These are phyloP conservation scores for Decapterus maruadsi DNA, from an alignment of 2,797 vertebrate species.

Conservation along the genomic window DNA sequence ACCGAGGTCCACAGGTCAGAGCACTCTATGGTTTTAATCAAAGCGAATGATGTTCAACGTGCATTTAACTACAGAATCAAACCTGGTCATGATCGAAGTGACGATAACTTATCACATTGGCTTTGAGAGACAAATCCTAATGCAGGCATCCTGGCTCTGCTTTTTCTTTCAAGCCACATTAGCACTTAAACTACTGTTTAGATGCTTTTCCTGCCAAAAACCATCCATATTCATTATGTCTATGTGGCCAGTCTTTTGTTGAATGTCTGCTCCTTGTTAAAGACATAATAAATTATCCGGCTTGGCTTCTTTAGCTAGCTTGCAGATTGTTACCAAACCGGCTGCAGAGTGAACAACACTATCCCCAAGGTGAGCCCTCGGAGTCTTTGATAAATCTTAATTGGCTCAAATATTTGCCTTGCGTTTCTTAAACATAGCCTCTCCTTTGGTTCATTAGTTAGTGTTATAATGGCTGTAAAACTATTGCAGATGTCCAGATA, in stretches of 20 bases:
- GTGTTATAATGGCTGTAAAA: not conserved
- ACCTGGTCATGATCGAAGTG: not conserved
- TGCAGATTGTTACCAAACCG: not conserved
- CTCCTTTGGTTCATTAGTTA: not conserved
- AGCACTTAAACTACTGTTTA: not conserved
- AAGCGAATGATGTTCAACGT: not conserved
- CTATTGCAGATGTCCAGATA: not conserved
- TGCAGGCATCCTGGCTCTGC: not conserved
- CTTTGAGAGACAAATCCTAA: not conserved
- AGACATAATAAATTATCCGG: not conserved
- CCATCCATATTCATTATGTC: not conserved
- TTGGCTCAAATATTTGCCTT: constrained; percentile 1
- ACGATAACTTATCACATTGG: not conserved
- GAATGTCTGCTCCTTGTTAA: not conserved
- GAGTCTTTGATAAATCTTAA: not conserved
- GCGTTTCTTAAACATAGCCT: not conserved
- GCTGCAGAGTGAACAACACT: constrained; percentile 10
- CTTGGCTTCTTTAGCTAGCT: not conserved
- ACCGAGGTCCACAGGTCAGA: not conserved
- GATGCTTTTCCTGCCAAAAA: not conserved
- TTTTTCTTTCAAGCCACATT: not conserved
- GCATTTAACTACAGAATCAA: not conserved
- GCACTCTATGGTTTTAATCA: not conserved
- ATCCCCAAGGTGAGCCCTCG: not conserved
- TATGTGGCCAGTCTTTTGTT: not conserved